These are phyloP conservation scores for Casuarius casuarius DNA, from an alignment of 2,113 vertebrate genomes.

Conservation along the genomic window DNA sequence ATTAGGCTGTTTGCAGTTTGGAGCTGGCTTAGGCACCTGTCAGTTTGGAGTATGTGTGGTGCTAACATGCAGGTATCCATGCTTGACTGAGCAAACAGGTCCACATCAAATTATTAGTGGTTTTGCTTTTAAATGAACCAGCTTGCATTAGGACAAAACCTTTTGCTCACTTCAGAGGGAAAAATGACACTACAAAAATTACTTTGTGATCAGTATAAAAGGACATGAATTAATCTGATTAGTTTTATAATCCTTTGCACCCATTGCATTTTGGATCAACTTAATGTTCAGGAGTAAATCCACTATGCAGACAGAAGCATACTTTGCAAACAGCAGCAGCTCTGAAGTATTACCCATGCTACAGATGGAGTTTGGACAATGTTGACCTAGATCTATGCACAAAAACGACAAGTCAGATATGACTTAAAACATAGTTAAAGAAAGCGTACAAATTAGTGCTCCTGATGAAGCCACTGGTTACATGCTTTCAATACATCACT, in stretches of 20 bases:
- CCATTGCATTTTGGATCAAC: not conserved
- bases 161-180: not conserved
- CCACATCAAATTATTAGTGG: not conserved
- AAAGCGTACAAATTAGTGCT: not conserved
- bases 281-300: constrained; percentile 41
- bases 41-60: rapidly evolving
- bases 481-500: rapidly evolving
- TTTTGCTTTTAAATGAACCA: not conserved
- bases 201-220: not conserved
- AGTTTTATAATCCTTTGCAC: not conserved
- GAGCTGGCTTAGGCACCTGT: not conserved
- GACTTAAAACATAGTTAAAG: not conserved
- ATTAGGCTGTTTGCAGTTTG: not conserved
- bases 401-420: not conserved
- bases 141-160: not conserved
- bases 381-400: not conserved
- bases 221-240: not conserved
- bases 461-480: not conserved
- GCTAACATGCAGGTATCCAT: rapidly evolving
- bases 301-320: constrained; percentile 24
- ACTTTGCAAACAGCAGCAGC: constrained; percentile 14
- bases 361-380: not conserved
- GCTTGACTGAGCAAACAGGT: not conserved
- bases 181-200: not conserved
- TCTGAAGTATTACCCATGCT: constrained; percentile 19